Base-by-base conservation (phyloP, 1,140 invertebrate genomes). In the Philopotamus ludificatus region DNA sequence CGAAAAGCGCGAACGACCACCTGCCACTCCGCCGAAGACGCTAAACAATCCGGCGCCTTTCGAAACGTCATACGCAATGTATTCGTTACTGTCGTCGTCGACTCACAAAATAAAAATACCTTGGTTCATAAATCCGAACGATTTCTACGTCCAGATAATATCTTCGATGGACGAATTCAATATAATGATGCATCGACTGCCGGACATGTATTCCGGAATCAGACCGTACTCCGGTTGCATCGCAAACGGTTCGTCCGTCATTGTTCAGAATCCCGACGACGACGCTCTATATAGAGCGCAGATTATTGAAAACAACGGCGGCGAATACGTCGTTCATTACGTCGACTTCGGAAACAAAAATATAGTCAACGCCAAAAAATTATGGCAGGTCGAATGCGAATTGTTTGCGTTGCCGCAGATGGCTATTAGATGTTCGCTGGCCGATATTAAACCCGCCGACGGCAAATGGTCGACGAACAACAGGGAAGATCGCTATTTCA, bases 331-430 rank as follows among this genome's bases (percentile, higher is more conserved):
- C 26, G 85, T 91, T 0, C 82, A 83, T 23, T 91, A 87, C 64
- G 79, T 92, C 1, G 90, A 92, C 76, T 90, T 87, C 71, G 89
- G 89, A 25, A 93, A 93, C 72, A 79, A 78, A 22, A 83, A 83
- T 22, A 74, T 82, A 0, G 84, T 89, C 0, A 76, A 82, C 26
- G 73, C 75, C 0, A 78, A 75, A 54, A 83, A 89, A 70, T 81
- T 92, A 0, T 91, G 84, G 81, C 81, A 83, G 15, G 77, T 91
- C 20, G 85, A 89, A 55, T 80, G 78, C 22, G 81, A 86, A 65
- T 84, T 89, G 22, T 81, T 87, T 71, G 75, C 79, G n/a, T 66
- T 91, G 8, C 89, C 89, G 0, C 85, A 83, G 51, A 85, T 90
- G 79, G 88, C 87, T 0, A 77, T 89, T 2, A 78, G 81, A 16